Conservation (phyloP, 1,140 invertebrate species). For the Leptinotarsa defecta region DNA sequence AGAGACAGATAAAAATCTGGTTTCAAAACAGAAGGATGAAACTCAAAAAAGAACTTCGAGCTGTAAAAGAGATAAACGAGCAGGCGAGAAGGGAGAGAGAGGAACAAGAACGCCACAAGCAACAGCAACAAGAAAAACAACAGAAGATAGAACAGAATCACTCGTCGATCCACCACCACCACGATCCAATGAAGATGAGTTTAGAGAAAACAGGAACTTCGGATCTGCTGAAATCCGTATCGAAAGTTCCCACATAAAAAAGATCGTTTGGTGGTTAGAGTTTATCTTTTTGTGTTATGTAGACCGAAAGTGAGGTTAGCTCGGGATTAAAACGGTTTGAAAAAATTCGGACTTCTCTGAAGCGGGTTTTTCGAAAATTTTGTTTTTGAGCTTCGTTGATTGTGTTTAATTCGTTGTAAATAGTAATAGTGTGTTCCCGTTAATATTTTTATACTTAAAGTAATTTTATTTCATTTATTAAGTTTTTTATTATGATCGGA, state of each 20-base stretch:
- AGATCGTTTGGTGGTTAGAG: conserved; percentile 5
- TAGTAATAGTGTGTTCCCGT: conserved; percentile 51
- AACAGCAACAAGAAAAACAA: conserved; percentile 85
- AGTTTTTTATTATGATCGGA: conserved; percentile 43
- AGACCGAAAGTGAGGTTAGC: conserved; percentile 11
- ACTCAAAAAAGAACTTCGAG: conserved; percentile 92
- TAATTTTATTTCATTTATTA: conserved; percentile 47
- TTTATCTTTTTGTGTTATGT: conserved; percentile 24
- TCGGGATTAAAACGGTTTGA: background rate
- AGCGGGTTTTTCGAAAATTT: conserved; percentile 13
- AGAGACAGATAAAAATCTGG: conserved; percentile 97
- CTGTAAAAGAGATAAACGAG: conserved; percentile 94
- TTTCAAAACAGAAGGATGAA: conserved; percentile 98
- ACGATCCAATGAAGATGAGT: conserved; percentile 61
- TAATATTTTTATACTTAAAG: conserved; percentile 52
- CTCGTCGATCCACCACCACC: conserved; percentile 64
- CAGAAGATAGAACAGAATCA: conserved; percentile 63
- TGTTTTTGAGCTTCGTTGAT: conserved; percentile 42
- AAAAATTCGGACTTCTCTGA: conserved; percentile 23
- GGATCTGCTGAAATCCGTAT: conserved; percentile 55
- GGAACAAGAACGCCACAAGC: conserved; percentile 88
- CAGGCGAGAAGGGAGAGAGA: conserved; percentile 87
- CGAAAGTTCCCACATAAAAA: conserved; percentile 60
- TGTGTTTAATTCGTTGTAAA: conserved; percentile 53
- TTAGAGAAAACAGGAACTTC: conserved; percentile 51